Base-by-base conservation (phyloP, 2,113 vertebrate genomes). In the Scatophagus argus region DNA sequence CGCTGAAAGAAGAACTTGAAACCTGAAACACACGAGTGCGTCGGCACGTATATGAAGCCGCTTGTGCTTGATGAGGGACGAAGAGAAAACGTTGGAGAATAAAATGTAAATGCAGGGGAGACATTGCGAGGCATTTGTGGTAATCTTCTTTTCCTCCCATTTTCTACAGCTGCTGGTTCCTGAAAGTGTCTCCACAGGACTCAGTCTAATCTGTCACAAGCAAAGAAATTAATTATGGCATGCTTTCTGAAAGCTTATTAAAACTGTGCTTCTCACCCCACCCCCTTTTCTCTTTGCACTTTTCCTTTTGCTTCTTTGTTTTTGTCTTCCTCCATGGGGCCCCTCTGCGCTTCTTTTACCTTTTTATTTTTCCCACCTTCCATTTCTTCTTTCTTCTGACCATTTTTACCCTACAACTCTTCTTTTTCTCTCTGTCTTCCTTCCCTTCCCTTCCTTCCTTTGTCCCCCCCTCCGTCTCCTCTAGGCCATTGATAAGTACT, bases 401-500 rank as follows among this genome's bases (percentile, higher is more conserved):
- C 25, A 17, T 63, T 43, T 16, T 25, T 6, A 21, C 16, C 6
- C 8, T 6, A 11, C 21, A 4, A 8, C 38, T 66, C 34, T 7
- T 52, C 13, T 43, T 43, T 34, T n/a, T 52, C 21, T 17, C n/a
- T 23, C 25, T 34, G 5, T 0, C 3, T n/a, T 49, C 34, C 41
- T 14, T 27, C 9, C 71, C 31, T 38, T 1, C 0, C 21, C 3
- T 8, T 25, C 6, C n/a, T n/a, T 38, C 11, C 47, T 17, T n/a
- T n/a, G n/a, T 38, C n/a, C 12, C 52, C 52, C 31, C 34, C 3
- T 31, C 58, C 12, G 0, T 41, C 25, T 58, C 86, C 83, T 86
- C 13, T 87, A 99, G 98, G 98, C 98, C 56, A 99, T 99, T 72
- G 97, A 99, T 70, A 98, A 98, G 72, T 97, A 97, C 85, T 99